Base-by-base conservation (phyloP, 2,888 invertebrate genomes). In the Sphaerophoria taeniata region DNA sequence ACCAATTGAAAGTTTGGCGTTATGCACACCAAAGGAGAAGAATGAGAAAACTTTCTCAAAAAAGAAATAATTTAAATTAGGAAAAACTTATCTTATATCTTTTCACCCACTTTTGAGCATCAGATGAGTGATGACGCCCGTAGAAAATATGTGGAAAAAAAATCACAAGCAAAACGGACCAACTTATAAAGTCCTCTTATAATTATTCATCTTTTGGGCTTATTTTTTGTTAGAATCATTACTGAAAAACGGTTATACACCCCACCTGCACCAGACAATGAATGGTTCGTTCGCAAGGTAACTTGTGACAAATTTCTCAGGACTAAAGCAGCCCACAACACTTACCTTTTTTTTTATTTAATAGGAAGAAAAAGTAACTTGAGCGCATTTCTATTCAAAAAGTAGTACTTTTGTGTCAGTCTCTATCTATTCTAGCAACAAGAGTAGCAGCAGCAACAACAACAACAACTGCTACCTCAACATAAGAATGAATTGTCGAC, bases 271-370 rank as follows among this genome's bases (percentile, higher is more conserved):
- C 65, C 73, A 65, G n/a, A 63, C 74, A 56, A 65, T 70, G 78
- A 69, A 67, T 76, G 56, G 55, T 61, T 56, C 24, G 14, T 63
- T 63, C 65, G 53, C 51, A 55, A 73, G 71, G 70, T 67, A 79
- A 84, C 79, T 79, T 84, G 34, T 79, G 74, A 79, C 74, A 74
- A 53, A 75, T 79, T 84, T 84, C 67, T 72, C 75, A 76, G 49
- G 49, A 74, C 49, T 55, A 60, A 43, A 9, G 3, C 56, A 58
- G 58, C 39, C 58, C 43, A 60, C 39, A 24, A 1, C 24, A 60
- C 24, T 60, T 1, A n/a, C 16, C 1, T 60, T 16, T 58, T 16
- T 43, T 43, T 43, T 43, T 9, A 12, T 9, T 11, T 9, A 9
- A 43, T 7, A 53, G 47, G 43, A n/a, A 58, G 36, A 47, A 39